Evolutionary conservation across 2,113 vertebrate genomes (phyloP), one percentile per base, ranked within the genome.

Genomic region (Campylomormyrus tamandua): DNA sequence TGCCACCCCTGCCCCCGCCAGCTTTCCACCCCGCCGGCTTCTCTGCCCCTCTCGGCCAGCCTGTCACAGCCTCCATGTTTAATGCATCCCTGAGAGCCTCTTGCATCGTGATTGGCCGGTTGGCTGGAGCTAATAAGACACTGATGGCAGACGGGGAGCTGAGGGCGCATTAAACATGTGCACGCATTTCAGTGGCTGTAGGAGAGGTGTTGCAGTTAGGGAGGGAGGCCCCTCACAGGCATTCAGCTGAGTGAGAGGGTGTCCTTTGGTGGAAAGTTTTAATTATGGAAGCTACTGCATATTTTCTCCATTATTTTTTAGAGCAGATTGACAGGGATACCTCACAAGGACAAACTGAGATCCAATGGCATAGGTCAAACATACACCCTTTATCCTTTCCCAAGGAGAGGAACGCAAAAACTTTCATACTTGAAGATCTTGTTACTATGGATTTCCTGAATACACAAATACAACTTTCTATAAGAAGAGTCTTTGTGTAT

Each of bases 121-220:
- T 31, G 46, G 46, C 88, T 35, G n/a, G 48, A 89, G 87, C 87
- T 88, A 88, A 88, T 88, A 48, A 88, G 56, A 88, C 45, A 70
- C 88, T 50, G 46, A 53, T 53, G 39, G 53, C 87, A 35, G 4
- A 53, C 27, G 3, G 49, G 39, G 19, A 53, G 56, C 31, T 53
- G 53, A 53, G 87, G 56, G 85, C 5, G n/a, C 45, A 49, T n/a
- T 27, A 31, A 19, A 46, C 66, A 45, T 87, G 84, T 87, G 84
- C 15, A 27, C n/a, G 15, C 27, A 27, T 87, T 27, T 50, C 21
- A 48, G 87, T 15, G 9, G 46, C 49, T 87, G 84, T 31, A n/a
- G 8, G 46, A 24, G 84, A 50, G 84, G 19, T 48, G 45, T 27
- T n/a, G 46, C 24, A 50, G 84, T 27, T 42, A 70, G 49, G 31